phyloP scores from a whole-genome alignment of 1,140 invertebrate genomes.

The Nomia melanderi region DNA sequence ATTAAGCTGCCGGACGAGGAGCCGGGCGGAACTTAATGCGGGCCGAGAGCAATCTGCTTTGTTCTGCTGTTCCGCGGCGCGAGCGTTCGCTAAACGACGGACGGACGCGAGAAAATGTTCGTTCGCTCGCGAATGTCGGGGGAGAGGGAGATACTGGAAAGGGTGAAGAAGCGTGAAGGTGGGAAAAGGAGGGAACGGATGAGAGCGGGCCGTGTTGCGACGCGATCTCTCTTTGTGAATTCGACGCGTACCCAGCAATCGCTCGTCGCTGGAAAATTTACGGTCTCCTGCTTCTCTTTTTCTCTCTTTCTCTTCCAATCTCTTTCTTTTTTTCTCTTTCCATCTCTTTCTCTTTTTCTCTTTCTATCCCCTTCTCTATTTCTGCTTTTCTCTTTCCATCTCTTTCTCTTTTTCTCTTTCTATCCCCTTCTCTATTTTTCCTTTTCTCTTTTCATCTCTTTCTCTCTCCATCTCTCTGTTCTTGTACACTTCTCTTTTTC shows the following conservation, averaged over 20 bases:
- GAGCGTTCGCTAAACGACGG: neutral
- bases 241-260: constrained; percentile 44
- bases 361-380: neutral
- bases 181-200: neutral
- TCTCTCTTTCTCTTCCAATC: too few relatives aligned
- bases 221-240: constrained; percentile 58
- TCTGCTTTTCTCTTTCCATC: too few relatives aligned
- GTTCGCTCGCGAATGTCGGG: too few relatives aligned
- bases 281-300: constrained; percentile 29
- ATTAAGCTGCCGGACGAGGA: constrained; percentile 36
- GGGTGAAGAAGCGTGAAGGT: neutral
- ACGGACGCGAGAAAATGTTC: constrained; percentile 17
- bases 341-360: neutral
- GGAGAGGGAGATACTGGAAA: too few relatives aligned
- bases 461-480: too few relatives aligned
- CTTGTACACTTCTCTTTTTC: neutral
- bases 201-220: neutral
- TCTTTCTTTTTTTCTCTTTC: neutral
- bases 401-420: neutral
- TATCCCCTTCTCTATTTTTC: neutral
- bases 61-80: neutral
- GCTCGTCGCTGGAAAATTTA: constrained; percentile 66
- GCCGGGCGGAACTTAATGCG: constrained; percentile 37
- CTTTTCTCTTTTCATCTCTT: neutral
- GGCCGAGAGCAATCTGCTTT: constrained; percentile 34